phyloP scores from a whole-genome alignment of 2,888 invertebrate species.

The Dasypolia templi region DNA sequence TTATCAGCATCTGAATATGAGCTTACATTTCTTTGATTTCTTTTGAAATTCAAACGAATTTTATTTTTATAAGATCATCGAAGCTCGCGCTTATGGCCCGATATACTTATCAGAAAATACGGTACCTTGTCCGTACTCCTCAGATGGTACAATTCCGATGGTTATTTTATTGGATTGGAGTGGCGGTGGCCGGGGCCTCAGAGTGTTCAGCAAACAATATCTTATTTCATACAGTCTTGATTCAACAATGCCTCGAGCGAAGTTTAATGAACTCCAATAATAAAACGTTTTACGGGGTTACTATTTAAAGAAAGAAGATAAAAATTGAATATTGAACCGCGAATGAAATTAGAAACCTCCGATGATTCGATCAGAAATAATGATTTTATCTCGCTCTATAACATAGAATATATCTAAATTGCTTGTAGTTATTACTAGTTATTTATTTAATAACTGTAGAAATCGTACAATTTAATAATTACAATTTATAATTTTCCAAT shows the following conservation, averaged over 20 bases:
- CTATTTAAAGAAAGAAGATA: conserved; percentile 22
- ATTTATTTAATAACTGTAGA: conserved; percentile 50
- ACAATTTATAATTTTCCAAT: conserved; percentile 38
- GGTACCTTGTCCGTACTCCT: conserved; percentile 28
- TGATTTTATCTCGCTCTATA: conserved; percentile 47
- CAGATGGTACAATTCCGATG: conserved; percentile 46
- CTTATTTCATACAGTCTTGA: conserved; percentile 72
- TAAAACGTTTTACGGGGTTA: conserved; percentile 41
- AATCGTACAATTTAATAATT: conserved; percentile 44
- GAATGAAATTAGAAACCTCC: conserved; percentile 45
- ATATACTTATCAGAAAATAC: conserved; percentile 47
- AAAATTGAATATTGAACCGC: conserved; percentile 48
- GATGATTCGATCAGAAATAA: conserved; percentile 36
- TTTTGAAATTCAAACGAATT: conserved; percentile 39
- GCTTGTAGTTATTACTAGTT: conserved; percentile 36
- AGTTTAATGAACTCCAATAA: conserved; percentile 59
- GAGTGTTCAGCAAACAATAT: conserved; percentile 79
- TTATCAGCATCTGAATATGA: conserved; percentile 15
- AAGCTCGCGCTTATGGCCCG: conserved; percentile 31
- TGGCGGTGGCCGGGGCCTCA: conserved; percentile 37
- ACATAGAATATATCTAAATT: conserved; percentile 52
- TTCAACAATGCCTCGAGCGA: conserved; percentile 53
- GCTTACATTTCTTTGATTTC: conserved; percentile 25
- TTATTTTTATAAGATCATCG: conserved; percentile 42
- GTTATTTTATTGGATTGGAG: conserved; percentile 51